Evolutionary conservation across 2,888 invertebrate genomes (phyloP).

Genomic region (Microctonus aethiopoides): DNA sequence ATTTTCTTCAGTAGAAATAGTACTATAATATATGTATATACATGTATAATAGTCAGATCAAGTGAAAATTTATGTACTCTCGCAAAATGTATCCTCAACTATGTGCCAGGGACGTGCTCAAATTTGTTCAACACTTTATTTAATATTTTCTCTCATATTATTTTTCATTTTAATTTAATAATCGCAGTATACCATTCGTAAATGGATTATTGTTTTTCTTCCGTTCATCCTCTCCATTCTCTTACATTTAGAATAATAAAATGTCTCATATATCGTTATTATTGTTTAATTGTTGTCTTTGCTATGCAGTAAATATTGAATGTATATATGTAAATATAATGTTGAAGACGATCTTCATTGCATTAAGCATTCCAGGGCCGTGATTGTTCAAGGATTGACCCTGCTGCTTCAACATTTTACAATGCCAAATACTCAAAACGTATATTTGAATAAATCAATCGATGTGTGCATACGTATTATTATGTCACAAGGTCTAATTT

Average conservation of each 20-base stretch:
- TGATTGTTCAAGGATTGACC: constrained; percentile 42
- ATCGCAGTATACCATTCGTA: background rate
- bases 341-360: constrained; percentile 34
- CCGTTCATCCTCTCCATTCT: background rate
- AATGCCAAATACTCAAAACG: background rate
- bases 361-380: constrained; percentile 45
- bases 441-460: background rate
- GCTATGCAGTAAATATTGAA: background rate
- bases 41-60: background rate
- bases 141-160: background rate
- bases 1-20: background rate
- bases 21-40: too few species aligned
- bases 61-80: background rate
- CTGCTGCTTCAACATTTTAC: constrained; percentile 27
- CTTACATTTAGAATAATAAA: background rate
- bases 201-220: background rate
- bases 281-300: background rate
- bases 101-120: background rate
- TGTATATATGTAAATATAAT: background rate
- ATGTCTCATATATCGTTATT: background rate
- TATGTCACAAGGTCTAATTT: background rate
- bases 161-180: background rate
- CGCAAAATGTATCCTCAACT: background rate
- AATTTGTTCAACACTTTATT: background rate
- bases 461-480: background rate